phyloP scores from a whole-genome alignment of 1,140 invertebrate genomes.

The Venustaconcha ellipsiformis region DNA sequence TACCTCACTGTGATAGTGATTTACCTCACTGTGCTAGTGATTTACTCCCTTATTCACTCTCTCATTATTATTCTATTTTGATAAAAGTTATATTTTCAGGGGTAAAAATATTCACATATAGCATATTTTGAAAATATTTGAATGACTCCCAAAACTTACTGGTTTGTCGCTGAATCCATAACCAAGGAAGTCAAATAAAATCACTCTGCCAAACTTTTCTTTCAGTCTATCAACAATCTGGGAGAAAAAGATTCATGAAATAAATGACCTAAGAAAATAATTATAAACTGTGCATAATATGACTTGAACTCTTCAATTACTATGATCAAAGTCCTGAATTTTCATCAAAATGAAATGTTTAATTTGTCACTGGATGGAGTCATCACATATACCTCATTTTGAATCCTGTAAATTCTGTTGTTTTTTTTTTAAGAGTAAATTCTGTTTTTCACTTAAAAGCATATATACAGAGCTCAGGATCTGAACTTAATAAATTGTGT shows the following conservation, averaged over 20 bases:
- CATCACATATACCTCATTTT: too few relatives aligned
- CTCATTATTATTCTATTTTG: not conserved
- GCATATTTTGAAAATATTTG: not conserved
- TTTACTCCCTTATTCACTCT: not conserved
- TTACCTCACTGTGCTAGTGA: not conserved
- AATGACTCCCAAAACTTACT: slow-evolving; percentile 38
- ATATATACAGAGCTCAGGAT: too few relatives aligned
- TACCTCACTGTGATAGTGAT: not conserved
- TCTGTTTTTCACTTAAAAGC: too few relatives aligned
- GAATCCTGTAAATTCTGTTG: too few relatives aligned
- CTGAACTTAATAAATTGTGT: too few relatives aligned
- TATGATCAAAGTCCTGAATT: too few relatives aligned
- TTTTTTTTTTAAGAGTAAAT: too few relatives aligned
- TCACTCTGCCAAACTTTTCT: slow-evolving; percentile 53
- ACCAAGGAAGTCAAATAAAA: slow-evolving; percentile 65
- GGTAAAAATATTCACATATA: slow-evolving; percentile 2
- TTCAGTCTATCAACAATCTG: slow-evolving; percentile 52
- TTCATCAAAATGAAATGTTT: too few relatives aligned
- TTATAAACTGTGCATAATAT: not conserved
- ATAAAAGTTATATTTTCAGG: not conserved
- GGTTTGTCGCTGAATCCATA: slow-evolving; percentile 69
- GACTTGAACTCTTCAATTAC: too few relatives aligned
- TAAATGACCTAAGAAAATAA: not conserved
- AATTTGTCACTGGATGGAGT: too few relatives aligned
- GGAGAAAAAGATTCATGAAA: slow-evolving; percentile 14